Evolutionary conservation across 2,888 invertebrate genomes (phyloP).

Genomic region (Nemoura dubitans): DNA sequence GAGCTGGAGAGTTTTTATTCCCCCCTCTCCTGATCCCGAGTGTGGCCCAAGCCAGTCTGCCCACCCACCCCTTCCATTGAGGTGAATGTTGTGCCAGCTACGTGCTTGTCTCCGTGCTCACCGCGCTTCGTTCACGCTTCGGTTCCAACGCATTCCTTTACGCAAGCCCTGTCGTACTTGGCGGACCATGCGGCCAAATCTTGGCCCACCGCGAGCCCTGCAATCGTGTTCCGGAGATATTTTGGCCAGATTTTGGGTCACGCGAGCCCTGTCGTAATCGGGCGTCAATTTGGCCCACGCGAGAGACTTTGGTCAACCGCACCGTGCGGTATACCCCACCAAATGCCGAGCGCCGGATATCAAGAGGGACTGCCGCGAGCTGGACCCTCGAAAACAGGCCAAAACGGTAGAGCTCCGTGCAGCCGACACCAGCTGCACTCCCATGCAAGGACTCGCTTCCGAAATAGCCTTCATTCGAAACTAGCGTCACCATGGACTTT

Average conservation of each 20-base stretch:
- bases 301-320: too few species aligned
- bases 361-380: background rate
- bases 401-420: background rate
- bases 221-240: too few species aligned
- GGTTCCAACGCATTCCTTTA: background rate
- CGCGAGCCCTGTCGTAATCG: too few species aligned
- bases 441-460: background rate
- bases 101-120: background rate
- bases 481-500: background rate
- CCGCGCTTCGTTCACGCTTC: background rate
- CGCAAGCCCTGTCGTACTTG: background rate
- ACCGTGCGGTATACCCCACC: too few species aligned
- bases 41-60: constrained; percentile 8
- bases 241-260: too few species aligned
- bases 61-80: constrained; percentile 14
- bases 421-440: background rate
- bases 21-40: constrained; percentile 23
- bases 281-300: too few species aligned
- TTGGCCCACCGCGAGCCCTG: background rate
- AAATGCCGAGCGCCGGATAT: background rate
- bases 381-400: background rate
- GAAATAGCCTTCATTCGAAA: background rate
- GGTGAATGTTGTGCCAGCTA: constrained; percentile 2
- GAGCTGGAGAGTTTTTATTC: constrained; percentile 48
- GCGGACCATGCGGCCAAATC: background rate